A percentile compares a stretch with the other conserved stretches of the same genome.
Conservation (phyloP, 1,140 invertebrate species). For the Lucilia cuprina region DNA sequence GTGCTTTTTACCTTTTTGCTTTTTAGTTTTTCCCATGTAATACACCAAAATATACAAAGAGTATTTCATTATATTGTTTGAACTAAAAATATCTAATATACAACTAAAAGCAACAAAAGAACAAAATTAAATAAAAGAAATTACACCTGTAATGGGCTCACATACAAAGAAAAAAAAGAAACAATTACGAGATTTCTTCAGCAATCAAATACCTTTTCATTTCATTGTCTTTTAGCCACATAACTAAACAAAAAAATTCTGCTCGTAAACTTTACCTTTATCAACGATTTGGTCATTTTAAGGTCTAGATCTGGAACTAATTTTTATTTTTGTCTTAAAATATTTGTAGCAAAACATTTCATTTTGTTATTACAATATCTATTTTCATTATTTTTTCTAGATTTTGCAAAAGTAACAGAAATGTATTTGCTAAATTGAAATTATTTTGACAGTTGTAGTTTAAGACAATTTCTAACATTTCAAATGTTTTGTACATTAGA, state of each 20-base stretch:
- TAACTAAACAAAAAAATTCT: not conserved
- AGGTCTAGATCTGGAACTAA: not conserved
- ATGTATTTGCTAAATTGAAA: conserved; percentile 12
- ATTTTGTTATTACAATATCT: not conserved
- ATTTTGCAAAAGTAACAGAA: not conserved
- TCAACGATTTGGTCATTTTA: not conserved
- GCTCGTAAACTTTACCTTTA: not conserved
- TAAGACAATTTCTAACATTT: not conserved
- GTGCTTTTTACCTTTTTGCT: conserved; percentile 23
- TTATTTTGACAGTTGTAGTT: conserved; percentile 7
- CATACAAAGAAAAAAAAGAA: not conserved
- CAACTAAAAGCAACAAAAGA: too few relatives aligned
- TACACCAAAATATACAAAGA: not conserved
- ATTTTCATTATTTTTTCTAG: not conserved
- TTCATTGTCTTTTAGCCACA: not conserved
- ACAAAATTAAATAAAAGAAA: not conserved
- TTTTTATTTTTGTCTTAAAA: not conserved
- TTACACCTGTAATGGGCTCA: conserved; percentile 19
- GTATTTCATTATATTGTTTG: conserved; percentile 27
- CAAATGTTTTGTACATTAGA: not conserved
- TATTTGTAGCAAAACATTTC: not conserved
- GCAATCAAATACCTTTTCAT: not conserved
- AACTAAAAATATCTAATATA: not conserved
- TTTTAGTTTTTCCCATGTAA: not conserved
- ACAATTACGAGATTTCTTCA: not conserved